Evolutionary conservation across 2,797 vertebrate species (phyloP).

Genomic region (Hapalemur alaotrensis): DNA sequence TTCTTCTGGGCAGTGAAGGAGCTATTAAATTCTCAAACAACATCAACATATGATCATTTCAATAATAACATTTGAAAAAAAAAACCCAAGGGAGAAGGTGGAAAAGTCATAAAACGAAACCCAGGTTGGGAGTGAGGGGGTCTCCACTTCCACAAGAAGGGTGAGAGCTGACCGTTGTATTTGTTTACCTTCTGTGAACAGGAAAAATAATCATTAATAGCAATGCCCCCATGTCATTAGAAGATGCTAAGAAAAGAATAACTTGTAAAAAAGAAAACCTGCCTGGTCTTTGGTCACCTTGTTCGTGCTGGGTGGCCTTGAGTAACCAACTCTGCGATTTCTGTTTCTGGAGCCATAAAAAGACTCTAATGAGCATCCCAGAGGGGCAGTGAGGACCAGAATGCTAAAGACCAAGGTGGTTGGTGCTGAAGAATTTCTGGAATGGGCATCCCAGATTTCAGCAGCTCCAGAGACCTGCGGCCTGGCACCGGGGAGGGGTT

Average conservation of each 20-base stretch:
- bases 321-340: not conserved
- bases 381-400: not conserved
- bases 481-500: not conserved
- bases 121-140: fast-evolving
- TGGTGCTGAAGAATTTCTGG: constrained; percentile 33
- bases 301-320: constrained; percentile 58
- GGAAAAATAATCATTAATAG: not conserved
- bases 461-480: not conserved
- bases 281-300: constrained; percentile 42
- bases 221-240: not conserved
- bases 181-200: not conserved
- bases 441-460: not conserved
- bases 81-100: not conserved
- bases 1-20: not conserved
- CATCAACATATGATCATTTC: not conserved
- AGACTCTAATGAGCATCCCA: not conserved
- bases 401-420: not conserved
- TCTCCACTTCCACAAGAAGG: not conserved
- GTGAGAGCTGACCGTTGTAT: not conserved
- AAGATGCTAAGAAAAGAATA: constrained; percentile 48
- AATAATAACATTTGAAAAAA: not conserved
- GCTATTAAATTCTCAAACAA: not conserved
- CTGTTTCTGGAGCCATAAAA: constrained; percentile 20
- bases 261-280: not conserved
- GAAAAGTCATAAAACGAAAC: not conserved